Conservation (phyloP, 2,888 invertebrate genomes). For the Homarus gammarus region DNA sequence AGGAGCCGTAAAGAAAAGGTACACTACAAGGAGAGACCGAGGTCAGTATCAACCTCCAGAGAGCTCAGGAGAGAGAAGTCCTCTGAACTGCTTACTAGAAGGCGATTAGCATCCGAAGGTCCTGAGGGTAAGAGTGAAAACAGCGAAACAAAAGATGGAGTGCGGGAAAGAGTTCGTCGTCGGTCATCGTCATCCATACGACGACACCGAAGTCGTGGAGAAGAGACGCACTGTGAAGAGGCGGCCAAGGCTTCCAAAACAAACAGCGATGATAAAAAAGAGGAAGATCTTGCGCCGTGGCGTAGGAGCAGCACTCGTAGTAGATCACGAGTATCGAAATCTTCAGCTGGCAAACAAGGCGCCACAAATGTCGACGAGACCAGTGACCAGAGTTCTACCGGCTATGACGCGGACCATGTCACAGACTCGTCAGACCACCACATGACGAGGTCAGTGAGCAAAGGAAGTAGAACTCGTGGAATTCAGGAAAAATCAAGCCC, state of each 20-base stretch:
- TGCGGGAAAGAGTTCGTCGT: constrained; percentile 13
- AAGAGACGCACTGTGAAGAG: neutral
- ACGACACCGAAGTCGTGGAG: neutral
- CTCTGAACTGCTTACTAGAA: constrained; percentile 2
- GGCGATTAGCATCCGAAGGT: constrained; percentile 30
- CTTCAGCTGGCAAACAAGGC: neutral
- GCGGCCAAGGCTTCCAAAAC: neutral
- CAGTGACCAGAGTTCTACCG: neutral
- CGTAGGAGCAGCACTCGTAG: constrained; percentile 32
- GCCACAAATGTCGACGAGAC: neutral
- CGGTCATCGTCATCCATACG: constrained; percentile 25
- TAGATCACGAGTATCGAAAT: constrained; percentile 5
- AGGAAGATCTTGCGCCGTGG: constrained; percentile 48
- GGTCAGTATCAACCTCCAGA: constrained; percentile 54
- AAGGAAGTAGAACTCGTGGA: neutral
- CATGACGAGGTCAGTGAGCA: neutral
- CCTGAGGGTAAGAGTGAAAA: constrained; percentile 1
- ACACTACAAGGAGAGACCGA: constrained; percentile 42
- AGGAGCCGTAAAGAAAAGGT: constrained; percentile 8
- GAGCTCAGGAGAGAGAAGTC: constrained; percentile 46
- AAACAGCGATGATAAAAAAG: neutral
- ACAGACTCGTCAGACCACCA: neutral
- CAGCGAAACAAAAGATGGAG: neutral
- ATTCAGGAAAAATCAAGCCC: neutral
- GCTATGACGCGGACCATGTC: neutral